Percentiles rank a stretch among this genome's conserved stretches.
Evolutionary conservation across 2,888 invertebrate species (phyloP).

Genomic region (Andrena camellia): DNA sequence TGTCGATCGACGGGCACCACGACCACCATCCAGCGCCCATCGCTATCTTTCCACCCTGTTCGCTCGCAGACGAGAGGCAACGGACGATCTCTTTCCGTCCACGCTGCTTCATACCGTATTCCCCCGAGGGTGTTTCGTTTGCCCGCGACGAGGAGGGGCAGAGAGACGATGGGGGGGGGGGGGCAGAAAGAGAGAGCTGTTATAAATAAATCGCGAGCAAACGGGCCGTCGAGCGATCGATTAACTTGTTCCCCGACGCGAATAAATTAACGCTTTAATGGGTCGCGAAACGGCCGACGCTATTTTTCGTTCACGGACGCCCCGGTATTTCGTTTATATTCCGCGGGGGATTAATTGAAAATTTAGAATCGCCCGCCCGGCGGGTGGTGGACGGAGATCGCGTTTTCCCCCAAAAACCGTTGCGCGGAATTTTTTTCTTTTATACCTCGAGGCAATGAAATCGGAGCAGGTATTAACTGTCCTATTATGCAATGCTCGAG

Average conservation of each 20-base stretch:
- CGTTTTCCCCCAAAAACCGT: slow-evolving; percentile 16
- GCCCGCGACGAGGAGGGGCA: background rate
- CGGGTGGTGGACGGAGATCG: slow-evolving; percentile 11
- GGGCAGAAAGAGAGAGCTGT: background rate
- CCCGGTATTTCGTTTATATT: slow-evolving; percentile 21
- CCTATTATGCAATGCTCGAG: too few species aligned
- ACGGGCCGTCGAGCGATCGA: slow-evolving; percentile 43
- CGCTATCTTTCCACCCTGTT: background rate
- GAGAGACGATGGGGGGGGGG: background rate
- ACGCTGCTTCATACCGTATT: slow-evolving; percentile 2
- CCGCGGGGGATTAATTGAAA: slow-evolving; percentile 54
- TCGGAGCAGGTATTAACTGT: background rate
- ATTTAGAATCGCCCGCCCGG: slow-evolving; percentile 15
- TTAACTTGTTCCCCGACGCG: slow-evolving; percentile 45
- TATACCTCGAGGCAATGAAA: background rate
- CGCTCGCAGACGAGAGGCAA: background rate
- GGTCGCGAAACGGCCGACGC: slow-evolving; percentile 46
- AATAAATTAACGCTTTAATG: slow-evolving; percentile 61
- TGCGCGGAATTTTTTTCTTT: background rate
- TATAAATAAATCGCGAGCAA: slow-evolving; percentile 51
- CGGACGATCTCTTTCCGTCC: background rate
- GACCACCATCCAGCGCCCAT: background rate
- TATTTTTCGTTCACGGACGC: slow-evolving; percentile 40
- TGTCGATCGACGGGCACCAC: background rate
- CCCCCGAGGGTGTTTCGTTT: slow-evolving; percentile 15